Evolutionary conservation across 1,140 invertebrate species (phyloP), one percentile per base, ranked within the genome.

Genomic region (Camponotus pennsylvanicus): DNA sequence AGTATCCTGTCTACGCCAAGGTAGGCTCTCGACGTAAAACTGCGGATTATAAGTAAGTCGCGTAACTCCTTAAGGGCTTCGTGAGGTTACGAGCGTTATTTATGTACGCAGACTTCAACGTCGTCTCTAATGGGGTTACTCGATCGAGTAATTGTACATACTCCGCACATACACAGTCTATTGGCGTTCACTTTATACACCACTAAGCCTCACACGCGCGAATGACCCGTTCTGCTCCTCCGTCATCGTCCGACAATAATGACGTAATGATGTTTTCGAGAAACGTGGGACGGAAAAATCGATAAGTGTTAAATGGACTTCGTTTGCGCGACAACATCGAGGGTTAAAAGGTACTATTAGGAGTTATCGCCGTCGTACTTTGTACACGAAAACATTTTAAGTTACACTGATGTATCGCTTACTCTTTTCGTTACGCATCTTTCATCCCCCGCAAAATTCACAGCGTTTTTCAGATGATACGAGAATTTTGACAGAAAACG

Each of bases 171-270:
- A 34, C 86, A 90, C 86, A 84, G 89, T 90, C 66, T 69, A 90
- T 90, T 90, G 77, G 85, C 88, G 64, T 9, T 40, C 45, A 63
- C 63, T 90, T 90, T 82, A 83, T 88, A 90, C 88, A 66, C 70
- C 80, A 42, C 45, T 90, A 84, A 49, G 69, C 73, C 75, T 90
- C 76, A 83, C 77, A 78, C 77, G 71, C 85, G 64, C 85, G 21
- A 66, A 66, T 34, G 59, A 18, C n/a, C 77, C 78, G 21, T 57
- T 57, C 67, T 57, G 9, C 57, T 13, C 32, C 34, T 45, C 77
- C 86, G 86, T 90, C 89, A 90, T 90, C 86, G 88, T 85, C 70
- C 71, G 42, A 18, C 71, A 70, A 84, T 87, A 90, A 86, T 90
- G 89, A 90, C 89, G 86, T 90, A 90, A 90, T 83, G 75, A 37